Evolutionary conservation across 2,888 invertebrate species (phyloP).

Genomic region (Polyommatus icarus): DNA sequence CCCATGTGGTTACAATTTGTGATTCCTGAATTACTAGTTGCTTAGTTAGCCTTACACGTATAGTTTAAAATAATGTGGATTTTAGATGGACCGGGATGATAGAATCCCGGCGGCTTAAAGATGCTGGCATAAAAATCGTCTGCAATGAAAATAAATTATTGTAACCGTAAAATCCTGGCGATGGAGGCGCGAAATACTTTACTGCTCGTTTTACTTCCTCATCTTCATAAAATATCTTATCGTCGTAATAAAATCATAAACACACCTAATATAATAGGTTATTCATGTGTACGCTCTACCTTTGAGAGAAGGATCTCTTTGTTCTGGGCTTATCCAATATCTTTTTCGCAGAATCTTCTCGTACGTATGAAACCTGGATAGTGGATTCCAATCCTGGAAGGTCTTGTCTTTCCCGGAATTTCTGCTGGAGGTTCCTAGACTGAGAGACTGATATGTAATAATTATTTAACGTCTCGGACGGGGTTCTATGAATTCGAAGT

Average conservation of each 20-base stretch:
- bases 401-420: no score
- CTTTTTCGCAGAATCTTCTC: no score
- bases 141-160: neutral
- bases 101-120: neutral
- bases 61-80: neutral
- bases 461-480: no score
- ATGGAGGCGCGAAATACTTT: neutral
- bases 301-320: neutral
- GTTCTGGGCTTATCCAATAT: neutral
- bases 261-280: neutral
- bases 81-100: no score
- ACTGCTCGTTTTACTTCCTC: neutral
- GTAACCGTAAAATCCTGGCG: neutral
- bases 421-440: no score
- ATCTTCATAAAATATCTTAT: slow-evolving; percentile 2
- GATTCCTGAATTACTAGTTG: neutral
- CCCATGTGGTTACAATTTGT: neutral
- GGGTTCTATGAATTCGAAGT: no score
- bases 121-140: slow-evolving; percentile 1
- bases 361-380: no score
- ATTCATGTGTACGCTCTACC: neutral
- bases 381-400: no score
- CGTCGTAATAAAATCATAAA: neutral
- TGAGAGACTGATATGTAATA: no score
- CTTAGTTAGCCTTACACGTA: no score